These are phyloP conservation scores for Diacarnus erythraeanus DNA, from an alignment of 37 sponge, comb jelly and placozoan species.

Conservation along the genomic window DNA sequence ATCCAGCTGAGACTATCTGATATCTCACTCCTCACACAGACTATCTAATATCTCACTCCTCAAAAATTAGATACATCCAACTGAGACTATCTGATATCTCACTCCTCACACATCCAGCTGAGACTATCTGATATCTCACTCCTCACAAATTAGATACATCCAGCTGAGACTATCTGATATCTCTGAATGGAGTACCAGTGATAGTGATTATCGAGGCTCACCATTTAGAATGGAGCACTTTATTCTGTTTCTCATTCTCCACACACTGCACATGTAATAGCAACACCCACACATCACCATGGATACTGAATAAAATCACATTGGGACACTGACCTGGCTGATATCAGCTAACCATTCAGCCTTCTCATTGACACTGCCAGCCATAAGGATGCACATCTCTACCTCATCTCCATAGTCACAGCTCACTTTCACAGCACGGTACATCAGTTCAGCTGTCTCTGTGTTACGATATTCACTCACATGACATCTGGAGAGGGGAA, in stretches of 20 bases:
- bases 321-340: slow-evolving; percentile 33
- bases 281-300: slow-evolving; percentile 6
- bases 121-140: too few species aligned
- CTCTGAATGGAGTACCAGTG: too few species aligned
- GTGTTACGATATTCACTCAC: slow-evolving; percentile 2
- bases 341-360: slow-evolving; percentile 70
- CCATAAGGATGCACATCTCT: slow-evolving; percentile 20
- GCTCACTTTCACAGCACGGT: slow-evolving; percentile 26
- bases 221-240: slow-evolving; percentile 46
- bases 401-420: slow-evolving; percentile 10
- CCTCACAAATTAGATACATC: too few species aligned
- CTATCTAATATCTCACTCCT: too few species aligned
- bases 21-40: too few species aligned
- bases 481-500: slow-evolving; percentile 33
- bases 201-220: too few species aligned
- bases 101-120: too few species aligned
- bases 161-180: too few species aligned
- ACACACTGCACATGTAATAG: slow-evolving; percentile 24
- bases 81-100: too few species aligned
- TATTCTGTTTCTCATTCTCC: slow-evolving; percentile 63
- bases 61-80: too few species aligned
- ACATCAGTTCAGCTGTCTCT: slow-evolving; percentile 19
- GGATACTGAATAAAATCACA: neutral
- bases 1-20: too few species aligned
- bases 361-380: slow-evolving; percentile 41